Conservation (phyloP, 2,113 vertebrate genomes). For the Charina bottae region DNA sequence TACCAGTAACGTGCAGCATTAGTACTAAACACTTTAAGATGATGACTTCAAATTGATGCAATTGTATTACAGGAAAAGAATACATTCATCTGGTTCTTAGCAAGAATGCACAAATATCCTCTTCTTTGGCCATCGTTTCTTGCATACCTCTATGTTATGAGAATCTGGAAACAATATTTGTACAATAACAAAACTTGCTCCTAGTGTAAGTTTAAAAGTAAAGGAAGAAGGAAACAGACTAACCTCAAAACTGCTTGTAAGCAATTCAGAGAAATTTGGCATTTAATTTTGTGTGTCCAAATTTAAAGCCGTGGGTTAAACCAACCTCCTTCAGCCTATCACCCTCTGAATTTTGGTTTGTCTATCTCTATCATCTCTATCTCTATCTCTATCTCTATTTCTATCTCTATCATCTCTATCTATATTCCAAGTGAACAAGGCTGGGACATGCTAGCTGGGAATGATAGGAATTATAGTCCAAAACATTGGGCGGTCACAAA, state of each 20-base stretch:
- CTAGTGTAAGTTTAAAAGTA: neutral
- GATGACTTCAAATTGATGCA: neutral
- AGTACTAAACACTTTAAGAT: neutral
- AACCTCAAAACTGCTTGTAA: neutral
- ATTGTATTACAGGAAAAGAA: neutral
- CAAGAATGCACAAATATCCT: neutral
- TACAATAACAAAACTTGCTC: neutral
- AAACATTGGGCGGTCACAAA: neutral
- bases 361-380: too few relatives aligned
- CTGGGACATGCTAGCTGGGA: neutral
- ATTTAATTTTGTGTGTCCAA: neutral
- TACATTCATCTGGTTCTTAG: neutral
- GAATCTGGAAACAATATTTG: constrained; percentile 11
- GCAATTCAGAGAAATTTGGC: neutral
- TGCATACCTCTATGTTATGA: neutral
- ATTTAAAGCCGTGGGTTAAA: neutral
- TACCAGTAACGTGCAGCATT: neutral
- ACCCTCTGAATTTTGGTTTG: neutral
- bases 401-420: too few relatives aligned
- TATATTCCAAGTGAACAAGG: neutral
- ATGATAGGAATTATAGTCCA: neutral
- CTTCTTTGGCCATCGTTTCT: neutral
- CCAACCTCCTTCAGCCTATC: neutral
- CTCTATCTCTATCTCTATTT: too few relatives aligned
- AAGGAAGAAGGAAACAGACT: neutral